phyloP scores from a whole-genome alignment of 2,797 vertebrate genomes.

The Diplodus sargus region DNA sequence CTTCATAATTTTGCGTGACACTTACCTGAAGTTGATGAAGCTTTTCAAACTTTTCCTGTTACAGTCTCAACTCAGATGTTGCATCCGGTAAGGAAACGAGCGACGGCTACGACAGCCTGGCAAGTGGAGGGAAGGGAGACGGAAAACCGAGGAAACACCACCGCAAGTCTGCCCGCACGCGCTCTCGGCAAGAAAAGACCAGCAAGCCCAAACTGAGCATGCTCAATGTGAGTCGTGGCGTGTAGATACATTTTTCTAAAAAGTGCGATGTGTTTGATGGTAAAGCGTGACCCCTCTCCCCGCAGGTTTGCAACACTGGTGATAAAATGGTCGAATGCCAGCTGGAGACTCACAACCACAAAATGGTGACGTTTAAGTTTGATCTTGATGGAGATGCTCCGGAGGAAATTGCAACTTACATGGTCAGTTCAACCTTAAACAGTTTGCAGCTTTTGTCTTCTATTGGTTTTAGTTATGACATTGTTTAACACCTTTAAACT shows the following conservation, averaged over 20 bases:
- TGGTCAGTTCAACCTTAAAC: slow-evolving; percentile 83
- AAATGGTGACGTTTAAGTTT: slow-evolving; percentile 99
- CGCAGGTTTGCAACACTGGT: slow-evolving; percentile 85
- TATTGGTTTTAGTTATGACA: slow-evolving; percentile 1
- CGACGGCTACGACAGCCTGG: slow-evolving; percentile 91
- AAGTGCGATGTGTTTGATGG: slow-evolving; percentile 11
- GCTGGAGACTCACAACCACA: slow-evolving; percentile 98
- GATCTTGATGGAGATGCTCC: slow-evolving; percentile 97
- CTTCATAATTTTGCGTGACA: background rate
- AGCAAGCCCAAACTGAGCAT: slow-evolving; percentile 96
- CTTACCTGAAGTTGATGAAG: background rate
- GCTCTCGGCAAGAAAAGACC: slow-evolving; percentile 94
- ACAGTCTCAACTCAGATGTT: slow-evolving; percentile 89
- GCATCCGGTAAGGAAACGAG: slow-evolving; percentile 95
- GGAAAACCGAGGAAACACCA: slow-evolving; percentile 93
- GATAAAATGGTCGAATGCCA: slow-evolving; percentile 99
- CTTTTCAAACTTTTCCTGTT: slow-evolving; percentile 14
- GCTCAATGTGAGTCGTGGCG: slow-evolving; percentile 89
- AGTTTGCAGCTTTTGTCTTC: background rate
- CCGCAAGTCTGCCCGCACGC: slow-evolving; percentile 92
- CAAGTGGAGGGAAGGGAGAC: slow-evolving; percentile 89
- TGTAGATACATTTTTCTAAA: background rate
- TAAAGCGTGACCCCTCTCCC: background rate
- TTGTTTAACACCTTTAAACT: slow-evolving; percentile 24
- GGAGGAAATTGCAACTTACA: slow-evolving; percentile 97